A percentile compares a stretch with the other conserved stretches of the same genome.
Conservation (phyloP, 2,113 vertebrate genomes). For the Laterallus jamaicensis region DNA sequence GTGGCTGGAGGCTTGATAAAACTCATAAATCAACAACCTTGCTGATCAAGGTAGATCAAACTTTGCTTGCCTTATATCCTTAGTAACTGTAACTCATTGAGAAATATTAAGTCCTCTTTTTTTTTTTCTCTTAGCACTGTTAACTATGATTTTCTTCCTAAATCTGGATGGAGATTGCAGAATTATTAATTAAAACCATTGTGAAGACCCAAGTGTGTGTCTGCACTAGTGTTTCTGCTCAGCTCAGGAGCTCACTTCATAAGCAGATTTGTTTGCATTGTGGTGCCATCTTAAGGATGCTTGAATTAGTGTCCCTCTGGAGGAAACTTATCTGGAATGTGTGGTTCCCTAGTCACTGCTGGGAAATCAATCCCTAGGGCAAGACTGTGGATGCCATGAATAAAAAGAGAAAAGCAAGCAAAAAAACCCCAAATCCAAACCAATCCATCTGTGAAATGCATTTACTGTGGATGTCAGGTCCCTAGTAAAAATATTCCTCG, state of each 20-base stretch:
- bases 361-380: neutral
- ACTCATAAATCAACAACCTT: neutral
- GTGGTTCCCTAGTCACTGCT: neutral
- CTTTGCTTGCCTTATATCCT: neutral
- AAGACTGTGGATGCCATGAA: neutral
- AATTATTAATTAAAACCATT: neutral
- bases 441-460: neutral
- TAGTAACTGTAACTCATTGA: neutral
- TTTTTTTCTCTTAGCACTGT: neutral
- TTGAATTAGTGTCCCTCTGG: conserved; percentile 4
- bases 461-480: neutral
- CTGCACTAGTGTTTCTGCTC: neutral
- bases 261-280: conserved; percentile 2
- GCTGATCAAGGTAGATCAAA: neutral
- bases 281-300: conserved; percentile 51
- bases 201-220: neutral
- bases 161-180: neutral
- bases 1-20: neutral
- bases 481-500: neutral
- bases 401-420: neutral
- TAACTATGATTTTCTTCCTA: neutral
- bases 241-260: neutral
- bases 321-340: neutral
- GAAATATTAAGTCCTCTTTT: neutral
- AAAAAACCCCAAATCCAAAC: neutral